Evolutionary conservation across 2,113 vertebrate genomes (phyloP), one percentile per base, ranked within the genome.

Genomic region (Helogale parvula): DNA sequence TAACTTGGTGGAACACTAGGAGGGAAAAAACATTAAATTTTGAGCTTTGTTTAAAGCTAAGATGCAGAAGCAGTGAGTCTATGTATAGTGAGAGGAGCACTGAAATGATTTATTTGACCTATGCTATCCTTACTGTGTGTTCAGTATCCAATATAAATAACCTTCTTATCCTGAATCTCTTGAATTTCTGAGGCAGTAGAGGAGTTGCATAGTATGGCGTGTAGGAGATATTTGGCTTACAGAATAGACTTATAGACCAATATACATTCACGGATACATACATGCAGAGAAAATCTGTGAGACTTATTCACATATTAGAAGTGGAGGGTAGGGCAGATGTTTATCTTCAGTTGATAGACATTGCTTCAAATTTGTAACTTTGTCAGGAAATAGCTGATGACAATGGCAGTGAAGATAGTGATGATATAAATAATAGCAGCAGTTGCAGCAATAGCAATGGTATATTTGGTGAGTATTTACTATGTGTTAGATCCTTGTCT

Each of bases 151-250:
- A 19, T 66, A 77, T 60, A 87, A 84, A 54, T 35, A 77, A 2
- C 68, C 13, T 90, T 92, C 13, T 25, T 90, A 21, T 52, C 13
- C 21, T 76, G 31, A 91, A 38, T 82, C 38, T 16, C 33, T 95
- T 5, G 76, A 95, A 38, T 35, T 95, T 97, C 57, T 72, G 85
- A 93, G 88, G 15, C 47, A 52, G 90, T 45, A 86, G 31, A 54
- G 35, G 47, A 89, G 29, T 72, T 86, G 31, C 17, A 63, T 31
- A 76, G 35, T 57, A 66, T 90, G 21, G 13, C 41, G 69, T 69
- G 19, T 63, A 92, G 65, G 45, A 66, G 13, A 33, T 25, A 57
- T 31, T 88, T 82, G 12, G 17, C 38, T 90, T 69, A 45, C 7
- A 68, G 60, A 66, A 25, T 47, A 93, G 82, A 33, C 4, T 15